These are phyloP conservation scores for Philotrypesis tridentata DNA, from an alignment of 1,140 invertebrate genomes.

Conservation along the genomic window DNA sequence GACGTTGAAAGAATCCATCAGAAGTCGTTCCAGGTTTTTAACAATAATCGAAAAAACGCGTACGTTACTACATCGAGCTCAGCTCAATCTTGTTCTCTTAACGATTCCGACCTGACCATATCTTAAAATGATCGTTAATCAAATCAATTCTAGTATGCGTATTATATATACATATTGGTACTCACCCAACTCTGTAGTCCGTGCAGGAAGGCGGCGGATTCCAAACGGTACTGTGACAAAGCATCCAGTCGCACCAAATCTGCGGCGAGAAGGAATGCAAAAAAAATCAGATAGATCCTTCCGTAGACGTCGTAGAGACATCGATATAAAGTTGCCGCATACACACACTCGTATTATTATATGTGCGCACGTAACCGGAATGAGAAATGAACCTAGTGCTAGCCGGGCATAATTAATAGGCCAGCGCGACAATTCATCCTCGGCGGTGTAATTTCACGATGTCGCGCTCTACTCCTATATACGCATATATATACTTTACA, in stretches of 20 bases:
- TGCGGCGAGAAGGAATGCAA: constrained; percentile 63
- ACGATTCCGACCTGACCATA: too few relatives aligned
- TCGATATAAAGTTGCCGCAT: background rate
- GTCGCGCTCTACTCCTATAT: background rate
- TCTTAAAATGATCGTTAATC: too few relatives aligned
- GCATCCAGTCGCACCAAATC: constrained; percentile 94
- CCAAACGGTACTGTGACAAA: constrained; percentile 88
- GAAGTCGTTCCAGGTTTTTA: too few relatives aligned
- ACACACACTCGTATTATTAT: background rate
- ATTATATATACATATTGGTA: too few relatives aligned
- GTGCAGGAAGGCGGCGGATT: constrained; percentile 87
- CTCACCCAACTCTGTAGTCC: constrained; percentile 87
- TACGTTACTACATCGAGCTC: too few relatives aligned
- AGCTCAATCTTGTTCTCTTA: too few relatives aligned
- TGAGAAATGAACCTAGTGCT: background rate
- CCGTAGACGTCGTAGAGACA: too few relatives aligned
- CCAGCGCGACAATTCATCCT: constrained; percentile 5
- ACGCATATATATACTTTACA: too few relatives aligned
- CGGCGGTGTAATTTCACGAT: background rate
- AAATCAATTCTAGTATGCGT: too few relatives aligned
- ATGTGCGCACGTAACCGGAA: too few relatives aligned
- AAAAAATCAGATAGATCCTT: background rate
- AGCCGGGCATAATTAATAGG: constrained; percentile 9
- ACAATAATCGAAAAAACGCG: too few relatives aligned
- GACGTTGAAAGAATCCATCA: too few relatives aligned